These are phyloP conservation scores for Emmelina monodactyla DNA, from an alignment of 2,888 invertebrate species.

Conservation along the genomic window DNA sequence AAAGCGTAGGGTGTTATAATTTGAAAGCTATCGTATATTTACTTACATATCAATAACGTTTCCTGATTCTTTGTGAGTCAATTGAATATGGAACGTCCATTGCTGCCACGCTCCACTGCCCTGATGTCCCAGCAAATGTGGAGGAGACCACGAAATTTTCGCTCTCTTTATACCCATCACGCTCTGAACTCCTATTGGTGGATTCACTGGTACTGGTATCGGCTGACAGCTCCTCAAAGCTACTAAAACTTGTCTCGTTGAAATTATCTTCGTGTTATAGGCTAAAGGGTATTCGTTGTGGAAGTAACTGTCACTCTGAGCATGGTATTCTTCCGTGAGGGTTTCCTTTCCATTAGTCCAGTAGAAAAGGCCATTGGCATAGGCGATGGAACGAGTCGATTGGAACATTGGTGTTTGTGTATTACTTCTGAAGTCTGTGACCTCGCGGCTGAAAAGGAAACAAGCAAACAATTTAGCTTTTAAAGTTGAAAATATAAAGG, in stretches of 20 bases:
- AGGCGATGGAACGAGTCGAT: conserved; percentile 77
- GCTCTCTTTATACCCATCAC: conserved; percentile 79
- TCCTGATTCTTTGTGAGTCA: conserved; percentile 58
- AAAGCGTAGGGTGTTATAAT: neutral
- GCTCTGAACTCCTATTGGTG: conserved; percentile 81
- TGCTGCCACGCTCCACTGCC: conserved; percentile 72
- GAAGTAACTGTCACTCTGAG: conserved; percentile 73
- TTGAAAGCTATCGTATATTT: neutral
- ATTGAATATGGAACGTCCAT: conserved; percentile 81
- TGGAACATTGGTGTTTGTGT: conserved; percentile 78
- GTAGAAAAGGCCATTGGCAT: conserved; percentile 80
- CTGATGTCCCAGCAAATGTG: conserved; percentile 78
- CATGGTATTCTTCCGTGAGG: conserved; percentile 80
- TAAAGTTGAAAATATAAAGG: neutral
- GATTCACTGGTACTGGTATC: conserved; percentile 78
- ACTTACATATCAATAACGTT: conserved; percentile 40
- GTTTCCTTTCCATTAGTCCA: conserved; percentile 86
- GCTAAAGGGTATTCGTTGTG: conserved; percentile 76
- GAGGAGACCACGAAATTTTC: conserved; percentile 83
- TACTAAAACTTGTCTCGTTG: conserved; percentile 47
- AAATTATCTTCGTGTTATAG: conserved; percentile 40
- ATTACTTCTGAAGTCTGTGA: conserved; percentile 74
- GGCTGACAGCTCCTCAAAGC: conserved; percentile 79
- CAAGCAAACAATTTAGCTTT: neutral
- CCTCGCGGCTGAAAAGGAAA: conserved; percentile 64